Evolutionary conservation across 1,140 invertebrate species (phyloP), one percentile per base, ranked within the genome.

Genomic region (Drosophila parvula): DNA sequence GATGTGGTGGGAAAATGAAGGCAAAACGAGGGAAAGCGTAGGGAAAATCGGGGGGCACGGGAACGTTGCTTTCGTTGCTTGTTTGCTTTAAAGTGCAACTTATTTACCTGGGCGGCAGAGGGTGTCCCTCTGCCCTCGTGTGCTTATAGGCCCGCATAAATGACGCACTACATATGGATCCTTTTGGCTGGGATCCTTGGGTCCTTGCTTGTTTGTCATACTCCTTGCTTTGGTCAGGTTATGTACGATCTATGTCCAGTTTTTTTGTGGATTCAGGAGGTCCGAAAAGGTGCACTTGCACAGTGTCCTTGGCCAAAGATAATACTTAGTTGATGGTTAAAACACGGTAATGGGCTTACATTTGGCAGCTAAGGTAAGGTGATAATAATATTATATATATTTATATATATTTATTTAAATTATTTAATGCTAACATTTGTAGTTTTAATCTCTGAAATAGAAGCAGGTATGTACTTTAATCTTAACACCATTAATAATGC

Each of bases 31-130:
- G 56, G 27, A 4, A 16, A 30, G 27, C 28, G 7, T 22, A 8
- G 11, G 12, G 5, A 30, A 30, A 30, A 30, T 3, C 28, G 38
- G 32, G 41, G 48, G 57, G 28, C 9, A 36, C 11, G 45, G 7
- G 18, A 4, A 22, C 16, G 40, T 36, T 57, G 30, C 41, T 48
- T 65, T 40, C 36, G 68, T 68, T 48, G 68, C 22, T 63, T 88
- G 83, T 82, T 82, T 82, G 68, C 83, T 88, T 88, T 88, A 88
- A 86, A 79, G 83, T 86, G 59, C 73, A 88, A 81, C 79, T 62
- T 88, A 88, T 88, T 88, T 86, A 88, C 83, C 79, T 88, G 75
- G 47, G 58, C 68, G 1, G 41, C 51, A 34, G 22, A 22, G 22
- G 22, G 22, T 3, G 18, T 14, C 16, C 5, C 4, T 16, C n/a